Percentiles rank a stretch among this genome's conserved stretches.
Evolutionary conservation across 2,888 invertebrate species (phyloP).

Genomic region (Danaus chrysippus): DNA sequence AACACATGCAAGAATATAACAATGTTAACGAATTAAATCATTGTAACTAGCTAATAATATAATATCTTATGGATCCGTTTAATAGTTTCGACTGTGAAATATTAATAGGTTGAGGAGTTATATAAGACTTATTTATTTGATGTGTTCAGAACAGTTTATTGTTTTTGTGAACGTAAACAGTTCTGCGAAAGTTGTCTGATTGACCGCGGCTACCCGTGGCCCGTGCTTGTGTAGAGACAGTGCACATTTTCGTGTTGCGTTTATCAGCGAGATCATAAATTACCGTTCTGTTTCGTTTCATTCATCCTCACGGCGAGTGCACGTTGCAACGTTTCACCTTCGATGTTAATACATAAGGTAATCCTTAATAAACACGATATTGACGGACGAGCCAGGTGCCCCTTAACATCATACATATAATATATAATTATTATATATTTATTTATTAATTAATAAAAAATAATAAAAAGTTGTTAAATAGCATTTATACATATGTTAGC

Average conservation of each 20-base stretch:
- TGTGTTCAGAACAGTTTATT: slow-evolving; percentile 7
- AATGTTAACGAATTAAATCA: slow-evolving; percentile 24
- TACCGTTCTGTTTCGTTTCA: slow-evolving; percentile 21
- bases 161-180: slow-evolving; percentile 11
- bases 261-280: slow-evolving; percentile 27
- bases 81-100: not conserved
- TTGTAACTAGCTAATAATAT: slow-evolving; percentile 1
- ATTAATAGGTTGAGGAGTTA: not conserved
- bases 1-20: slow-evolving; percentile 5
- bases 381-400: not conserved
- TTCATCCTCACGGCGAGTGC: slow-evolving; percentile 10
- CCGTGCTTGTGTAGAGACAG: slow-evolving; percentile 25
- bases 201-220: slow-evolving; percentile 23
- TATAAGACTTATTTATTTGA: not conserved
- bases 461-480: no score
- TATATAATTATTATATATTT: not conserved
- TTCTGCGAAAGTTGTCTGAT: slow-evolving; percentile 13
- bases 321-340: slow-evolving; percentile 12
- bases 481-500: no score
- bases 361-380: slow-evolving; percentile 3
- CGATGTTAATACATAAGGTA: no score
- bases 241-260: slow-evolving; percentile 28
- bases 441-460: no score
- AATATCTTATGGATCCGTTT: not conserved
- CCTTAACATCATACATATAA: not conserved